Evolutionary conservation across 2,888 invertebrate genomes (phyloP).

Genomic region (Protodeltote pygarga): DNA sequence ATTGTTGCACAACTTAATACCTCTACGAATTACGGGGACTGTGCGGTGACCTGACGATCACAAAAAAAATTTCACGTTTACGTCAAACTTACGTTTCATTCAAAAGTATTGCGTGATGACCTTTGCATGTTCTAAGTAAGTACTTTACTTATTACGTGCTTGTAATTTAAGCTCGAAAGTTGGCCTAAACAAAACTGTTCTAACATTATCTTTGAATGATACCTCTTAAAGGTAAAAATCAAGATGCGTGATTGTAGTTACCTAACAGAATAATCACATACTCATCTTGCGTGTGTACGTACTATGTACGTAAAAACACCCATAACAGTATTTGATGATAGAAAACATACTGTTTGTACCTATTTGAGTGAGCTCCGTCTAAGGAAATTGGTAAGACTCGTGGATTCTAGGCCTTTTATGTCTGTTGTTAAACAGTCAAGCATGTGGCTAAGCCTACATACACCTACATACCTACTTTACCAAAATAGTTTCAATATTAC

Average conservation of each 20-base stretch:
- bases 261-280: conserved; percentile 5
- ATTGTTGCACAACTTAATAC: no score
- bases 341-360: background rate
- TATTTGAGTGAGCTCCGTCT: background rate
- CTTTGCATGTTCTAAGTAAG: conserved; percentile 37
- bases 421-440: no score
- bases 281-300: conserved; percentile 1
- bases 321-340: background rate
- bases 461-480: no score
- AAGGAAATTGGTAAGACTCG: background rate
- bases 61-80: no score
- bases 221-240: conserved; percentile 16
- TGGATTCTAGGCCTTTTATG: background rate
- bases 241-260: conserved; percentile 28
- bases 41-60: no score
- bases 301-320: background rate
- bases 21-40: no score
- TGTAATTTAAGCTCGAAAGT: conserved; percentile 24
- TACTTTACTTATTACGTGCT: background rate
- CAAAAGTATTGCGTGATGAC: no score
- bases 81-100: no score
- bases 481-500: no score
- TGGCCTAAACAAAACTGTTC: conserved; percentile 7
- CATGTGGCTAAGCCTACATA: no score
- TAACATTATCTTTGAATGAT: conserved; percentile 4